Percentiles rank a stretch among this genome's conserved stretches.
phyloP scores from a whole-genome alignment of 2,888 invertebrate genomes.

The Carpatolechia fugitivella region DNA sequence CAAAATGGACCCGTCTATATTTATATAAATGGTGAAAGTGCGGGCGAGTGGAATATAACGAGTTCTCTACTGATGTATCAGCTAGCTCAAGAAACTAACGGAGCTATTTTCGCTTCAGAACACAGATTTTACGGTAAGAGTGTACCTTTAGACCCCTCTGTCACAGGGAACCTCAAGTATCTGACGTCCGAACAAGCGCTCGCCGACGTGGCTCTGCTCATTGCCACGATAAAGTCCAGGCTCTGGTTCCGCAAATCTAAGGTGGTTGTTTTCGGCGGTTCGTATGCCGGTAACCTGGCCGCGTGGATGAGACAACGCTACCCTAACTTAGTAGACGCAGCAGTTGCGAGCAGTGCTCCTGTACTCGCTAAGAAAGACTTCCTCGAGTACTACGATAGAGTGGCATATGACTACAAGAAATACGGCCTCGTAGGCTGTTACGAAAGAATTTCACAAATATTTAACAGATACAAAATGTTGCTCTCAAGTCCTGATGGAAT shows the following conservation, averaged over 20 bases:
- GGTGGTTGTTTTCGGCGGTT: slow-evolving; percentile 34
- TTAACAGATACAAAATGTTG: not conserved
- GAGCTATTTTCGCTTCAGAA: slow-evolving; percentile 14
- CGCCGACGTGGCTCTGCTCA: slow-evolving; percentile 12
- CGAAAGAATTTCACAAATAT: not conserved
- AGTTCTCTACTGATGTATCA: not conserved
- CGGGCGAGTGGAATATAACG: too few species aligned
- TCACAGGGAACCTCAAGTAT: slow-evolving; percentile 10
- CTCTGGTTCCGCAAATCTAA: slow-evolving; percentile 18
- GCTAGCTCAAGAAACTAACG: slow-evolving; percentile 9
- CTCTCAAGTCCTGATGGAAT: not conserved
- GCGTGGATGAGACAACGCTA: slow-evolving; percentile 65
- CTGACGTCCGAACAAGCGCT: slow-evolving; percentile 10
- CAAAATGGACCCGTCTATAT: slow-evolving; percentile 14
- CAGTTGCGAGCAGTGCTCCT: slow-evolving; percentile 69
- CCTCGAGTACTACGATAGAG: slow-evolving; percentile 11
- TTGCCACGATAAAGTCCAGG: slow-evolving; percentile 15
- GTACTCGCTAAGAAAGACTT: slow-evolving; percentile 22
- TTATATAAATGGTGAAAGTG: not conserved
- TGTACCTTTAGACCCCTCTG: not conserved
- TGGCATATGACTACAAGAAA: not conserved
- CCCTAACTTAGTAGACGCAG: slow-evolving; percentile 64
- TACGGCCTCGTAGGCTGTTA: not conserved
- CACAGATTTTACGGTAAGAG: slow-evolving; percentile 17
- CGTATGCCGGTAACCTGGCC: slow-evolving; percentile 67